Evolutionary conservation across 2,888 invertebrate genomes (phyloP).

Genomic region (Meteorus cinctellus): DNA sequence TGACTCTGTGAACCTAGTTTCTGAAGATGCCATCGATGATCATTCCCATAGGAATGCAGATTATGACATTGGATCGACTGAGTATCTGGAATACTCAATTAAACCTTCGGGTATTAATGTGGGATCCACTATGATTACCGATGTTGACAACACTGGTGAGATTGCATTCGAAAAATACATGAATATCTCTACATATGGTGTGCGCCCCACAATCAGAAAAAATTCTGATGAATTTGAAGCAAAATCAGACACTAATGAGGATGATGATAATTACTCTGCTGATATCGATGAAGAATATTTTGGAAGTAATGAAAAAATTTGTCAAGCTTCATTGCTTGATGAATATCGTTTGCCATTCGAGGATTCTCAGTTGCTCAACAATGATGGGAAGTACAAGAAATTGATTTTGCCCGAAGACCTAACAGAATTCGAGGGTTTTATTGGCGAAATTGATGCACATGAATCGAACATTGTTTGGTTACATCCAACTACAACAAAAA

Average conservation of each 20-base stretch:
- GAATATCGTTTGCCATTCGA: neutral
- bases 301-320: neutral
- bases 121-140: too few relatives aligned
- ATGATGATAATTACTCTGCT: neutral
- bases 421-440: neutral
- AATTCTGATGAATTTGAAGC: too few relatives aligned
- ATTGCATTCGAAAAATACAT: too few relatives aligned
- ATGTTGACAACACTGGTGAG: too few relatives aligned
- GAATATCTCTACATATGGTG: too few relatives aligned
- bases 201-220: too few relatives aligned
- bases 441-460: constrained; percentile 7
- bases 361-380: neutral
- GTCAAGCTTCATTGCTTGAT: neutral
- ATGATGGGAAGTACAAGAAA: neutral
- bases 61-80: neutral
- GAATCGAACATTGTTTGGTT: constrained; percentile 5
- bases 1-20: neutral
- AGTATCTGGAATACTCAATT: neutral
- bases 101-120: too few relatives aligned
- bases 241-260: neutral
- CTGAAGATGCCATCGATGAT: neutral
- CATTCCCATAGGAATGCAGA: neutral
- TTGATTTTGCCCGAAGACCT: neutral
- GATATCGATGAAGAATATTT: neutral
- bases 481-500: neutral